Percentiles rank a stretch among this genome's conserved stretches.
Conservation (phyloP, 37 sponge, comb jelly and placozoan genomes). For the Oopsacas minuta region DNA sequence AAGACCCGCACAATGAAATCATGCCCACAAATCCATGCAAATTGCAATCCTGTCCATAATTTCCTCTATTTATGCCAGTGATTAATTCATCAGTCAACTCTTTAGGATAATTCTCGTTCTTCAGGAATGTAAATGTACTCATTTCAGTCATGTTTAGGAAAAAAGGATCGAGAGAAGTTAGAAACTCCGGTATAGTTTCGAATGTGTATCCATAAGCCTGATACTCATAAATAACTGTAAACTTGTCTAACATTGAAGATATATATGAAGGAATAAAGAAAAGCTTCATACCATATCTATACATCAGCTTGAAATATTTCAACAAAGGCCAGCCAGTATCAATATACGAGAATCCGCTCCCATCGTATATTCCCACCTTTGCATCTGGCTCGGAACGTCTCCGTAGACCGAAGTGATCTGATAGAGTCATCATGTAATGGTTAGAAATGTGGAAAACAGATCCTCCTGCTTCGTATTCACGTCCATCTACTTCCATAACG, state of each 20-base stretch:
- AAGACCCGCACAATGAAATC: constrained; percentile 62
- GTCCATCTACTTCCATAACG: constrained; percentile 35
- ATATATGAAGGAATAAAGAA: constrained; percentile 28
- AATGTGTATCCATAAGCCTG: constrained; percentile 48
- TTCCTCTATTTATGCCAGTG: constrained; percentile 37
- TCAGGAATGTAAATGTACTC: constrained; percentile 32
- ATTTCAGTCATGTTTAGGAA: constrained; percentile 27
- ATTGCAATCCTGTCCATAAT: constrained; percentile 51
- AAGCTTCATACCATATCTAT: constrained; percentile 45
- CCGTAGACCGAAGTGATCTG: constrained; percentile 33
- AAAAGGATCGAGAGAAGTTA: constrained; percentile 27
- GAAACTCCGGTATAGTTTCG: constrained; percentile 52
- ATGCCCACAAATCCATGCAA: constrained; percentile 43
- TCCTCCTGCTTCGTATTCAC: constrained; percentile 60
- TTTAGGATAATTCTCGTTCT: neutral
- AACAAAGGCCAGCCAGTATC: constrained; percentile 27
- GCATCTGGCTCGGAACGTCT: constrained; percentile 19
- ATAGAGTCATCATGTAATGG: constrained; percentile 53
- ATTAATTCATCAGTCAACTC: constrained; percentile 41
- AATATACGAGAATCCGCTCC: constrained; percentile 30
- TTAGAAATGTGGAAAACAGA: constrained; percentile 64
- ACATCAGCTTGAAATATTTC: constrained; percentile 31
- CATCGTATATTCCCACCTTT: constrained; percentile 50
- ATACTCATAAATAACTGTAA: constrained; percentile 41
- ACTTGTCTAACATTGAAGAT: constrained; percentile 31